Conservation (phyloP, 2,888 invertebrate genomes). For the Molorchus minor region DNA sequence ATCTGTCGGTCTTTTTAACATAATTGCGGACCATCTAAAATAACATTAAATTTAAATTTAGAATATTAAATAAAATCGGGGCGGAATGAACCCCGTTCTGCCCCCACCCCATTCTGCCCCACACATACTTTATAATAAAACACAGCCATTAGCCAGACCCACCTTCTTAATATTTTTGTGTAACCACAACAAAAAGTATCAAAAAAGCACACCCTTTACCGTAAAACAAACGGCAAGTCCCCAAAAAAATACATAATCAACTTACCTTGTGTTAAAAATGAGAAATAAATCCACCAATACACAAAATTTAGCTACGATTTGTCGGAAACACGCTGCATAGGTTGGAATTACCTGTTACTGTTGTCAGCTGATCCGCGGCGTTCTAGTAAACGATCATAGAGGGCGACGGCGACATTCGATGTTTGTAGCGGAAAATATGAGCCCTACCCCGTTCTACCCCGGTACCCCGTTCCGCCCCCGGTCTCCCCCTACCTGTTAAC, state of each 20-base stretch:
- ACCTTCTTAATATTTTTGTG: not conserved
- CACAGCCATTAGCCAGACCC: not conserved
- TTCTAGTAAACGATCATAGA: not conserved
- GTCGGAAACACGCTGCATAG: not conserved
- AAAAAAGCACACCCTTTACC: not conserved
- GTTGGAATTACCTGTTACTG: not conserved
- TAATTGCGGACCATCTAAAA: no score
- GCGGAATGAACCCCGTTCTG: not conserved
- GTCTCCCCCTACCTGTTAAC: no score
- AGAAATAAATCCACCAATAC: not conserved
- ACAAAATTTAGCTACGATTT: not conserved
- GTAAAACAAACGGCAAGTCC: not conserved
- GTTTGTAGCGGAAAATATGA: conserved; percentile 3
- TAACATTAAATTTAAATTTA: no score
- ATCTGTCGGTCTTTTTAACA: not conserved
- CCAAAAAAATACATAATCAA: not conserved
- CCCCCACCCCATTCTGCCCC: conserved; percentile 2
- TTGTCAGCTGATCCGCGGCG: not conserved
- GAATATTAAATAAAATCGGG: no score
- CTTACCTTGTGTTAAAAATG: conserved; percentile 2
- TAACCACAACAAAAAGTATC: not conserved
- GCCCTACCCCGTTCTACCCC: not conserved
- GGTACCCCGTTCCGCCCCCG: conserved; percentile 1
- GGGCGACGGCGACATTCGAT: not conserved
- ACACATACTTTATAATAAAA: not conserved